Evolutionary conservation across 2,113 vertebrate genomes (phyloP).

Genomic region (Prolemur simus): DNA sequence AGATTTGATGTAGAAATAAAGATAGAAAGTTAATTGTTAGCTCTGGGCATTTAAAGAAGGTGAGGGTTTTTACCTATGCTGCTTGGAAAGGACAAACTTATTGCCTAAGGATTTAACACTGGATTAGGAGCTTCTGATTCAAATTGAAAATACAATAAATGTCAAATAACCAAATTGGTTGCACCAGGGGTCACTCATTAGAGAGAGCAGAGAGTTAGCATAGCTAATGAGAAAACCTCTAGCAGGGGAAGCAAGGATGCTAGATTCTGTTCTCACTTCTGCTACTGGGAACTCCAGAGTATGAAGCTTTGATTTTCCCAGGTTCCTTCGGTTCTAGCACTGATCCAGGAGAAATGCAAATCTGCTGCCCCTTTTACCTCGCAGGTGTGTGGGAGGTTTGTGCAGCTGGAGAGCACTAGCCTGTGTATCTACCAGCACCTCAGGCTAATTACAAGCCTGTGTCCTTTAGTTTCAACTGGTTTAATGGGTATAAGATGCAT

Average conservation of each 20-base stretch:
- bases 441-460: conserved; percentile 19
- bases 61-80: conserved; percentile 24
- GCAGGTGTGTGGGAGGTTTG: not conserved
- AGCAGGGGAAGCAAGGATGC: not conserved
- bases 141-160: conserved; percentile 69
- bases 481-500: not conserved
- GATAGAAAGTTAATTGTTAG: conserved; percentile 70
- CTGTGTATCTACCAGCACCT: not conserved
- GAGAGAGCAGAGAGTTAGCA: conserved; percentile 26
- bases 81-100: conserved; percentile 59
- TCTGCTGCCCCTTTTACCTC: conserved; percentile 3
- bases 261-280: not conserved
- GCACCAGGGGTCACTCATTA: conserved; percentile 31
- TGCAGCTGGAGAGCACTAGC: not conserved
- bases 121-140: conserved; percentile 63
- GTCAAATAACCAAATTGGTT: conserved; percentile 60
- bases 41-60: conserved; percentile 61
- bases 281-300: not conserved
- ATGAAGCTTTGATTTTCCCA: not conserved
- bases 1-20: conserved; percentile 66
- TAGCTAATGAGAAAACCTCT: conserved; percentile 37
- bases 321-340: not conserved
- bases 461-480: not conserved
- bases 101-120: conserved; percentile 59
- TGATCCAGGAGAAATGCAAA: conserved; percentile 32